Evolutionary conservation across 2,888 invertebrate species (phyloP).

Genomic region (Andrena minutula): DNA sequence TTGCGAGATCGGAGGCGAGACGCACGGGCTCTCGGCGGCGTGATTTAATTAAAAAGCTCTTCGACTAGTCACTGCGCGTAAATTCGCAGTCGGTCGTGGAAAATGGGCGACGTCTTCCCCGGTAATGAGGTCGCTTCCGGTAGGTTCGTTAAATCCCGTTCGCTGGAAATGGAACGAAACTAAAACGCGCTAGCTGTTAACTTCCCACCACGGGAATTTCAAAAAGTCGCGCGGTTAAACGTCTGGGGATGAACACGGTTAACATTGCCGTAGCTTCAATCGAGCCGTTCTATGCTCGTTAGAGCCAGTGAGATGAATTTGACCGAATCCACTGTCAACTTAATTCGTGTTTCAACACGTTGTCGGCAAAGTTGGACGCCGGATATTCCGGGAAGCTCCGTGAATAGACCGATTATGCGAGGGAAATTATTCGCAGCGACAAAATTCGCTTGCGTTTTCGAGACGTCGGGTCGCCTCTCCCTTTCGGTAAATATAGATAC

Average conservation of each 20-base stretch:
- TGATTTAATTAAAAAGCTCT: constrained; percentile 59
- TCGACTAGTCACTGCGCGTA: constrained; percentile 9
- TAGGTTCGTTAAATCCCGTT: constrained; percentile 34
- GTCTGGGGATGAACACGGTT: neutral
- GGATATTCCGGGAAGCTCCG: neutral
- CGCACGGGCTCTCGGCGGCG: constrained; percentile 2
- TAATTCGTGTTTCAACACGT: neutral
- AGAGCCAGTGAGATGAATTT: neutral
- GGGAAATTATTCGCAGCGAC: neutral
- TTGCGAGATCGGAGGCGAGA: constrained; percentile 18
- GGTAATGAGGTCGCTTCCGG: constrained; percentile 36
- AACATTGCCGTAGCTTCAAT: neutral
- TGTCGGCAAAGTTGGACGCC: neutral
- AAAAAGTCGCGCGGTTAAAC: neutral
- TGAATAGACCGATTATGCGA: neutral
- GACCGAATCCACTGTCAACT: constrained; percentile 8
- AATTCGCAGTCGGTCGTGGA: constrained; percentile 1
- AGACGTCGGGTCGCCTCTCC: neutral
- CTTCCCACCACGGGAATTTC: neutral
- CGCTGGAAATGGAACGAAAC: neutral
- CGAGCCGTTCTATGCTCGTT: no score
- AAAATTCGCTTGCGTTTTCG: neutral
- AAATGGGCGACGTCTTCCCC: constrained; percentile 1
- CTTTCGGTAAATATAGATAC: constrained; percentile 9
- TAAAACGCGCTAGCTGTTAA: neutral